phyloP scores from a whole-genome alignment of 2,888 invertebrate species.

The Epinotia ramella region DNA sequence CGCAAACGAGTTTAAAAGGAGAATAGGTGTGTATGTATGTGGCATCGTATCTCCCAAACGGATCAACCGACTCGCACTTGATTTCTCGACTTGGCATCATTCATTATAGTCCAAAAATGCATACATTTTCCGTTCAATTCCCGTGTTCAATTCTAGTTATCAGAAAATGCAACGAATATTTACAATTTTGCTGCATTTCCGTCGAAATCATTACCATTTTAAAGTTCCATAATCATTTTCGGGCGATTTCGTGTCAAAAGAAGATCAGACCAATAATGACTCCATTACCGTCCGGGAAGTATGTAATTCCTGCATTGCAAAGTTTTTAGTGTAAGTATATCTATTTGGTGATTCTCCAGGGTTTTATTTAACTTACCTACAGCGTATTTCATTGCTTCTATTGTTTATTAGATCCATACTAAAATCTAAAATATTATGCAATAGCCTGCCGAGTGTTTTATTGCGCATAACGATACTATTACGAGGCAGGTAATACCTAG shows the following conservation, averaged over 20 bases:
- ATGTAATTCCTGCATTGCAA: neutral
- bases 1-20: no score
- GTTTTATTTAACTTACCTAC: no score
- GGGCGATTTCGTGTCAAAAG: slow-evolving; percentile 19
- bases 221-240: slow-evolving; percentile 3
- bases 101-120: neutral
- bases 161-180: slow-evolving; percentile 10
- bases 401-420: no score
- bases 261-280: slow-evolving; percentile 16
- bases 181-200: neutral
- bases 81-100: no score
- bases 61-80: no score
- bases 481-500: no score
- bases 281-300: neutral
- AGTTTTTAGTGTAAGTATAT: neutral
- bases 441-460: no score
- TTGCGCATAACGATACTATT: no score
- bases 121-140: neutral
- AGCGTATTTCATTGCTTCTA: no score
- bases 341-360: neutral
- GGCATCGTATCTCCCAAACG: no score
- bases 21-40: no score
- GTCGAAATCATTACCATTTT: slow-evolving; percentile 22
- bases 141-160: neutral
- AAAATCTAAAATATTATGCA: no score